Percentiles rank a stretch among this genome's conserved stretches.
Conservation (phyloP, 2,888 invertebrate genomes). For the Andrena marginata region DNA sequence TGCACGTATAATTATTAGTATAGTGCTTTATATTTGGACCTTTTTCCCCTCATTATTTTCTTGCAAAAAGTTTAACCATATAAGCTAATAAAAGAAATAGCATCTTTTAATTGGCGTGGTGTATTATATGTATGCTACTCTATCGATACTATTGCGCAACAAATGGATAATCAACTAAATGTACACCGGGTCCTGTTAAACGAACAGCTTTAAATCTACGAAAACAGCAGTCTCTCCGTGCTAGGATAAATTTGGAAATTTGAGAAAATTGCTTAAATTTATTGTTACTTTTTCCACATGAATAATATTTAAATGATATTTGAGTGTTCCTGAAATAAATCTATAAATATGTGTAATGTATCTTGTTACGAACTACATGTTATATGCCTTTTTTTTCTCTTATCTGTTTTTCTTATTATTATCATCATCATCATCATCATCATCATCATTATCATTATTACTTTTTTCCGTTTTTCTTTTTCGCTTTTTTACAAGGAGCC, state of each 20-base stretch:
- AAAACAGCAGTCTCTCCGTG: constrained; percentile 61
- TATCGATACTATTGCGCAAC: constrained; percentile 17
- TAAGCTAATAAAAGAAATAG: constrained; percentile 45
- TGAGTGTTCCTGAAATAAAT: constrained; percentile 34
- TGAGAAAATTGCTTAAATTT: constrained; percentile 26
- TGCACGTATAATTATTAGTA: constrained; percentile 56
- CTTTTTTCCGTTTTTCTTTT: constrained; percentile 26
- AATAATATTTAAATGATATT: constrained; percentile 38
- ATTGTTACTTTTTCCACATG: constrained; percentile 20
- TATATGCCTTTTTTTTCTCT: constrained; percentile 17
- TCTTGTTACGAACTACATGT: constrained; percentile 27
- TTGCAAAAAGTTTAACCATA: constrained; percentile 43
- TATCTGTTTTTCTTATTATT: constrained; percentile 5
- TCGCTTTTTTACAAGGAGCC: constrained; percentile 32
- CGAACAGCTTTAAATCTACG: constrained; percentile 41
- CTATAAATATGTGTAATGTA: constrained; percentile 40
- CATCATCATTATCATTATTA: background rate
- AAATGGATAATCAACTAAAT: constrained; percentile 41
- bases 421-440: background rate
- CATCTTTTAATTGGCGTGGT: constrained; percentile 10
- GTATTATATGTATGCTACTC: constrained; percentile 17
- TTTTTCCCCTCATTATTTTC: constrained; percentile 40
- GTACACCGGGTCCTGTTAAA: constrained; percentile 48
- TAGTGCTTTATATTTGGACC: constrained; percentile 47
- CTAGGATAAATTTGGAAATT: constrained; percentile 47